Evolutionary conservation across 1,140 invertebrate species (phyloP), one percentile per base, ranked within the genome.

Genomic region (Eriosoma lanigerum): DNA sequence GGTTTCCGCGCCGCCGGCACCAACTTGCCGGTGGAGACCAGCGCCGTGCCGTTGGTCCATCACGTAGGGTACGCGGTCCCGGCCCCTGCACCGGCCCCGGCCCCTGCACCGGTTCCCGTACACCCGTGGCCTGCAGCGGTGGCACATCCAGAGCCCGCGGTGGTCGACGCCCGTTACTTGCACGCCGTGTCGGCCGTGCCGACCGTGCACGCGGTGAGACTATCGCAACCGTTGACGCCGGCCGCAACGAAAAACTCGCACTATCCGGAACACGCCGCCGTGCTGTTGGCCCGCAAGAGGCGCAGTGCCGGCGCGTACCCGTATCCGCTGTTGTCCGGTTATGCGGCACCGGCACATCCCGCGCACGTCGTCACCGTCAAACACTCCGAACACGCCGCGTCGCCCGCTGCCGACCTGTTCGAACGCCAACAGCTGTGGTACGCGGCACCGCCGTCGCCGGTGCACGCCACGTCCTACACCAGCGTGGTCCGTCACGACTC

Each of bases 1-100:
- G 89, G 89, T 48, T 89, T 89, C 83, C 84, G 88, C 38, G 87
- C 88, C 6, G 85, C 86, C 15, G 88, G 87, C 38, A 89, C 88
- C 82, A 89, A 89, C 84, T 83, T 88, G 12, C 88, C 89, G 1
- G 3, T 21, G 8, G 26, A 62, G 38, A 46, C 75, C 15, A 12
- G 9, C 38, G 17, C 54, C n/a, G 21, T 38, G 13, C 73, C 73
- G 17, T 48, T 73, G 21, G 48, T 26, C 24, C 48, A 26, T 21
- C 44, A 72, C 48, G 24, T 46, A n/a, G n/a, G 6, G 32, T 38
- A 38, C 46, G 32, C 1, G 1, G 60, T 62, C 6, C 58, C 58
- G 3, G 76, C 32, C 8, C 32, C 32, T 4, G 46, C 46, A 8
- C 46, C 46, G 46, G 82, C 81, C 8, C 83, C 84, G 1, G 72